Percentiles rank a stretch among this genome's conserved stretches.
Conservation (phyloP, 2,113 vertebrate species). For the Pteronura brasiliensis region DNA sequence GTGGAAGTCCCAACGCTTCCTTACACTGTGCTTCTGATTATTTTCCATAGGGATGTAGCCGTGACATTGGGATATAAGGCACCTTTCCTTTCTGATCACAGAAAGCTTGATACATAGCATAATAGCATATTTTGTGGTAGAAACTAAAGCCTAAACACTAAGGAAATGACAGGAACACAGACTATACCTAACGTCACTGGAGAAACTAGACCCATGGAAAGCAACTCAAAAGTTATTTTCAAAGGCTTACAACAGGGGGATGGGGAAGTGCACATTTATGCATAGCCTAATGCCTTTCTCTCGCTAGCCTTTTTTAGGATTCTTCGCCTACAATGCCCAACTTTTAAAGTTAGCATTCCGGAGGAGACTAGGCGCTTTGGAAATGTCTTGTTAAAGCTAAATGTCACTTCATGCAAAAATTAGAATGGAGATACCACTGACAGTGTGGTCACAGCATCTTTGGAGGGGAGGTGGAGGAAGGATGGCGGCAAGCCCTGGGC, state of each 20-base stretch:
- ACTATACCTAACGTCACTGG: neutral
- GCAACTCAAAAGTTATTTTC: constrained; percentile 49
- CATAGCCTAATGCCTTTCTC: constrained; percentile 47
- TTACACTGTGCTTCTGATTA: constrained; percentile 80
- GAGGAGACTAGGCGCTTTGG: constrained; percentile 83
- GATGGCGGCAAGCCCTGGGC: neutral
- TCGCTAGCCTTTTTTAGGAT: constrained; percentile 32
- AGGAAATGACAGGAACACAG: constrained; percentile 18
- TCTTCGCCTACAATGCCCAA: constrained; percentile 58
- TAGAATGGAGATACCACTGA: constrained; percentile 43
- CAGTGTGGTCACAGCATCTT: constrained; percentile 30
- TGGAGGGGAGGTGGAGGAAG: constrained; percentile 24
- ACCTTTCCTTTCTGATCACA: constrained; percentile 83
- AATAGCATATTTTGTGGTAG: constrained; percentile 63
- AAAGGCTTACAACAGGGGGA: neutral
- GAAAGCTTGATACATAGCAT: constrained; percentile 76
- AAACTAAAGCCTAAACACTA: constrained; percentile 59
- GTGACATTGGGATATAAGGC: constrained; percentile 81
- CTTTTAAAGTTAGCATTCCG: constrained; percentile 73
- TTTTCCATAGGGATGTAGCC: constrained; percentile 66
- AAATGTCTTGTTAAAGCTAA: constrained; percentile 85
- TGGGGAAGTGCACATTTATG: constrained; percentile 41
- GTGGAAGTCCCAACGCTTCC: constrained; percentile 37
- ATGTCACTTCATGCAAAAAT: constrained; percentile 79
- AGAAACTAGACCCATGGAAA: constrained; percentile 14